These are phyloP conservation scores for Campodea augens DNA, from an alignment of 1,140 invertebrate genomes.

Conservation along the genomic window DNA sequence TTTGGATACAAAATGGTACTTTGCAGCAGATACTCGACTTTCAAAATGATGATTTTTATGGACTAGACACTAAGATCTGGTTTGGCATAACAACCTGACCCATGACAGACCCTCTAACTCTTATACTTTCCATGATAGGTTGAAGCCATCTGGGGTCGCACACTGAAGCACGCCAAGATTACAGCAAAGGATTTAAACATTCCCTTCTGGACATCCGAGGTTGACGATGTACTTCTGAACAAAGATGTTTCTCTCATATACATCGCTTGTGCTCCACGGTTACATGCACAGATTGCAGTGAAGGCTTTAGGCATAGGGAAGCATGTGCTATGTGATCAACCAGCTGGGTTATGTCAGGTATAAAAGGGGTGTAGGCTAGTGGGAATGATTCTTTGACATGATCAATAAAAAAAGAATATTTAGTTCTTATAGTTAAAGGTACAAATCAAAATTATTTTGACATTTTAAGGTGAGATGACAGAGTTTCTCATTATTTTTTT, in stretches of 20 bases:
- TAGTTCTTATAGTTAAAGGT: too few species aligned
- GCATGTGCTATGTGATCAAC: conserved; percentile 88
- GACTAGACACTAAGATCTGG: not conserved
- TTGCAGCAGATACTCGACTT: too few species aligned
- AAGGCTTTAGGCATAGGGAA: conserved; percentile 94
- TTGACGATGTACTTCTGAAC: conserved; percentile 78
- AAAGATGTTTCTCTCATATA: conserved; percentile 90
- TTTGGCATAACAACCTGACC: not conserved
- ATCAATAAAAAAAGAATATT: too few species aligned
- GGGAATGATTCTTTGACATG: too few species aligned
- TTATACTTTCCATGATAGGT: too few species aligned
- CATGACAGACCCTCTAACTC: too few species aligned
- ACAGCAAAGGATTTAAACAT: conserved; percentile 64
- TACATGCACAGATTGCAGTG: conserved; percentile 88
- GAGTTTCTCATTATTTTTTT: too few species aligned
- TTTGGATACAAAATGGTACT: too few species aligned
- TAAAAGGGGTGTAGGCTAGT: too few species aligned
- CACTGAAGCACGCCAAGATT: conserved; percentile 56
- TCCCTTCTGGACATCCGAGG: conserved; percentile 76
- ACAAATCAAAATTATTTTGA: too few species aligned
- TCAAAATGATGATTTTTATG: too few species aligned
- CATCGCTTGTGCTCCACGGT: conserved; percentile 80
- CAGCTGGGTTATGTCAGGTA: conserved; percentile 70
- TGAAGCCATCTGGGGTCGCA: conserved; percentile 80
- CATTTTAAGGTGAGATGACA: too few species aligned